Conservation (phyloP, 2,797 vertebrate species). For the Sebastiscus albofasciatus region DNA sequence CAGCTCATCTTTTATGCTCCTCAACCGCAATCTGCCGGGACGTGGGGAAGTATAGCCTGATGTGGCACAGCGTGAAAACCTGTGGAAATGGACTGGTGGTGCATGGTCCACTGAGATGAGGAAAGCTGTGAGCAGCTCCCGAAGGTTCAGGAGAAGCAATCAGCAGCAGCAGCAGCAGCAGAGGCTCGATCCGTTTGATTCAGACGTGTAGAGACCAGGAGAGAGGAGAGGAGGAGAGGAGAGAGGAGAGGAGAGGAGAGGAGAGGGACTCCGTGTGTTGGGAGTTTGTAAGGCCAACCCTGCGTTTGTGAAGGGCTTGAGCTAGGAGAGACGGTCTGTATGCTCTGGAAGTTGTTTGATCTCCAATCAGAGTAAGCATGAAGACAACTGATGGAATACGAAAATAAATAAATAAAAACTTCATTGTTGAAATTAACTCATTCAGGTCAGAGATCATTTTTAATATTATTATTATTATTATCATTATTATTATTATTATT, state of each 20-base stretch:
- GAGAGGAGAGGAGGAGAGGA: neutral
- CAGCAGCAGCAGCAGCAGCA: slow-evolving; percentile 39
- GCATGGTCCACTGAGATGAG: slow-evolving; percentile 61
- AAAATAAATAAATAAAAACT: neutral
- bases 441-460: neutral
- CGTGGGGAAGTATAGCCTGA: slow-evolving; percentile 52
- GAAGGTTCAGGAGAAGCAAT: slow-evolving; percentile 59
- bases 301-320: slow-evolving; percentile 47
- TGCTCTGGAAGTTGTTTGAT: slow-evolving; percentile 39
- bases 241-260: neutral
- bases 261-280: slow-evolving; percentile 28
- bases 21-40: slow-evolving; percentile 64
- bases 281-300: slow-evolving; percentile 43
- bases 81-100: slow-evolving; percentile 62
- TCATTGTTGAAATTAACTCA: neutral
- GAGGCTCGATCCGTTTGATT: slow-evolving; percentile 47
- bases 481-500: neutral
- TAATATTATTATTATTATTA: neutral
- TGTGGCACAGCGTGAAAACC: slow-evolving; percentile 69
- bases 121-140: slow-evolving; percentile 53
- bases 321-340: slow-evolving; percentile 61
- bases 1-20: slow-evolving; percentile 75
- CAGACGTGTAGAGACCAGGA: slow-evolving; percentile 53
- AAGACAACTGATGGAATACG: neutral
- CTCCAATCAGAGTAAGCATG: neutral